These are phyloP conservation scores for Solea senegalensis DNA, from an alignment of 2,113 vertebrate genomes.

Conservation along the genomic window DNA sequence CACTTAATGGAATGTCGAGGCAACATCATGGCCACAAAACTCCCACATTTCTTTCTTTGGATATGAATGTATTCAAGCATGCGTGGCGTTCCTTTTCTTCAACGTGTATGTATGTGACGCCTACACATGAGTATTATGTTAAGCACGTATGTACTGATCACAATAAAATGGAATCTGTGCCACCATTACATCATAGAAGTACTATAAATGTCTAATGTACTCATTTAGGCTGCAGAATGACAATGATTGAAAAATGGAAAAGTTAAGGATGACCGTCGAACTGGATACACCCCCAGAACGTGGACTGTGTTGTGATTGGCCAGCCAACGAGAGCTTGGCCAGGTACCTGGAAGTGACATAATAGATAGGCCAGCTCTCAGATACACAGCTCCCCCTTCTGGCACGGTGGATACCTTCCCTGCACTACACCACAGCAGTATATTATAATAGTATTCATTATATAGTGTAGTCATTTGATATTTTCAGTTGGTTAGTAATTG, in stretches of 20 bases:
- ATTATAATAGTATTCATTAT: no score
- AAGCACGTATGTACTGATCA: constrained; percentile 6
- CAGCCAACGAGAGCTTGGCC: no score
- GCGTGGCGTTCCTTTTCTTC: constrained; percentile 2
- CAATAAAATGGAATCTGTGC: not conserved
- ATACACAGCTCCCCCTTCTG: no score
- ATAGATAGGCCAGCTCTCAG: no score
- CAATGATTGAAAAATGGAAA: constrained; percentile 6
- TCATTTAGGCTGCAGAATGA: not conserved
- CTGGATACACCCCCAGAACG: no score
- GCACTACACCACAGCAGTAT: no score
- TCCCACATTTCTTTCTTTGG: constrained; percentile 14
- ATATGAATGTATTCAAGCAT: constrained; percentile 26
- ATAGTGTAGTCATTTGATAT: no score
- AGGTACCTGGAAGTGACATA: no score
- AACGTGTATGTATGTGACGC: constrained; percentile 14
- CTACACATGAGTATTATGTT: not conserved
- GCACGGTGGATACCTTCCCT: no score
- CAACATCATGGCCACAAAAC: constrained; percentile 1
- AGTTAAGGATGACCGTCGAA: not conserved
- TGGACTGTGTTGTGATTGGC: no score
- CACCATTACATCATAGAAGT: not conserved
- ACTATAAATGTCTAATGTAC: not conserved
- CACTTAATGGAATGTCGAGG: constrained; percentile 5
- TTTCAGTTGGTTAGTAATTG: no score